These are phyloP conservation scores for Syrphus vitripennis DNA, from an alignment of 2,888 invertebrate genomes.

Conservation along the genomic window DNA sequence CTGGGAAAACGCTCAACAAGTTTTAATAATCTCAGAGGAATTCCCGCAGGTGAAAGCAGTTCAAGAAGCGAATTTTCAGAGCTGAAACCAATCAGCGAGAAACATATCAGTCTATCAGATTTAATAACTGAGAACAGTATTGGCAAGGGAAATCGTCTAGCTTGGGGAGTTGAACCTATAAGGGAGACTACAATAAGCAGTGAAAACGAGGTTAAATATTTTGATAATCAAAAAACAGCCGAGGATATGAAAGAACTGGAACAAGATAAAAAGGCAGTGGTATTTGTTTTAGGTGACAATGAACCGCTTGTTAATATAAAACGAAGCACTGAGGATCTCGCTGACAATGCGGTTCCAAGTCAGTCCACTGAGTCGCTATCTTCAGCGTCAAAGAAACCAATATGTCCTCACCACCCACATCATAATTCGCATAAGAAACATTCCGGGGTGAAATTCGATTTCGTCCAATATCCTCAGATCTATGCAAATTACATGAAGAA, in stretches of 20 bases:
- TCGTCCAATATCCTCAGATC: constrained; percentile 88
- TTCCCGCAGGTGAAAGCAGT: background rate
- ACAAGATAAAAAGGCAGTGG: constrained; percentile 81
- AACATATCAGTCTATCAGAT: constrained; percentile 78
- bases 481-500: constrained; percentile 89
- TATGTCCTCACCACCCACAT: constrained; percentile 77
- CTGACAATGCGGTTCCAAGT: constrained; percentile 28
- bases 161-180: constrained; percentile 80
- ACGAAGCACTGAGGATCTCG: constrained; percentile 80
- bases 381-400: constrained; percentile 41
- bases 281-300: constrained; percentile 88
- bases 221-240: constrained; percentile 52
- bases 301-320: constrained; percentile 86
- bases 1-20: constrained; percentile 75
- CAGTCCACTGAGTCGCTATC: background rate
- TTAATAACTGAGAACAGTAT: constrained; percentile 80
- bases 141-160: constrained; percentile 77
- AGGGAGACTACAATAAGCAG: constrained; percentile 78
- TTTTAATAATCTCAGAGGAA: constrained; percentile 37
- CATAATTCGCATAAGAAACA: constrained; percentile 82
- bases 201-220: constrained; percentile 76
- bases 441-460: constrained; percentile 88
- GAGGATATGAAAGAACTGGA: constrained; percentile 36
- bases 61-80: constrained; percentile 36
- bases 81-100: constrained; percentile 70